Percentiles rank a stretch among this genome's conserved stretches.
phyloP scores from a whole-genome alignment of 2,888 invertebrate species.

The Plebejus anna region DNA sequence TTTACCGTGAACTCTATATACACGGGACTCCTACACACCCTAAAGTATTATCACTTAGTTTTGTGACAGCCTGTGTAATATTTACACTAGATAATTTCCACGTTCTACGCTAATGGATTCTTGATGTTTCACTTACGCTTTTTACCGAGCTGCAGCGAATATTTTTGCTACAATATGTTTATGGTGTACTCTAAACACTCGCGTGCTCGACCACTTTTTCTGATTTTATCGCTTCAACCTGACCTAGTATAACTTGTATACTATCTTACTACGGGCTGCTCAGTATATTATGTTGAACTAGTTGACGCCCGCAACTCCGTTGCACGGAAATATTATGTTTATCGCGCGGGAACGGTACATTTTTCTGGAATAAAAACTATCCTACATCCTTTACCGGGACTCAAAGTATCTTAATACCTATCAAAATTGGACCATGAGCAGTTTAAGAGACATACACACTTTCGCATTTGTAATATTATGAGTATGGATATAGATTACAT shows the following conservation, averaged over 20 bases:
- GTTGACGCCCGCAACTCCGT: neutral
- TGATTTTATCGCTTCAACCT: neutral
- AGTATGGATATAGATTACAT: no score
- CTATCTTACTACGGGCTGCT: neutral
- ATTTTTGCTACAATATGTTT: constrained; percentile 17
- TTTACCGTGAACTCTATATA: no score
- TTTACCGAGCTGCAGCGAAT: constrained; percentile 6
- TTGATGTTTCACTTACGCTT: constrained; percentile 6
- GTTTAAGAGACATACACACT: neutral
- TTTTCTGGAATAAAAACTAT: neutral
- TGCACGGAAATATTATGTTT: neutral
- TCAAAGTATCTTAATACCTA: neutral
- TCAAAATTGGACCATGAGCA: neutral
- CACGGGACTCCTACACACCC: no score
- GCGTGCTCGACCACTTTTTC: neutral
- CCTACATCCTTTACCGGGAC: neutral
- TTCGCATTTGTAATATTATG: no score
- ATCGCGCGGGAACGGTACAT: no score
- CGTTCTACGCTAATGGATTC: neutral
- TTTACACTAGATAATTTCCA: neutral
- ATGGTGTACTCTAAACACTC: neutral
- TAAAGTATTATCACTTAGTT: no score
- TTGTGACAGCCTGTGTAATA: no score
- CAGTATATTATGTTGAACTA: neutral
- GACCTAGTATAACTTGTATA: constrained; percentile 3